Base-by-base conservation (phyloP, 2,797 vertebrate genomes). In the Crenichthys baileyi region DNA sequence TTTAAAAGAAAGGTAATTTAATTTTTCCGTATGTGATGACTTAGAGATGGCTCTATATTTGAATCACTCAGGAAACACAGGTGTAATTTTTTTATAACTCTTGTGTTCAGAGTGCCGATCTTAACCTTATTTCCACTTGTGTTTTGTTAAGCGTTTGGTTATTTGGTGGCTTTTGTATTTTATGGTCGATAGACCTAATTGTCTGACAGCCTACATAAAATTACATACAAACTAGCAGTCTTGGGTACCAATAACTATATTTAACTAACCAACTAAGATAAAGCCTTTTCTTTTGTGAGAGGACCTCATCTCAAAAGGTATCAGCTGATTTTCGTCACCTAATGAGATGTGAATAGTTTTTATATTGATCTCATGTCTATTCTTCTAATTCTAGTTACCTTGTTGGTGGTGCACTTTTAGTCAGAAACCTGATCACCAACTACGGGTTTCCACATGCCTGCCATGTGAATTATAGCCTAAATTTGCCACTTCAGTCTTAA, bases 271-370 rank as follows among this genome's bases (percentile, higher is more conserved):
- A 70, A 26, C 13, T 1, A 1, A 26, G 26, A 26, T 6, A 46
- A 1, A 48, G 24, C 6, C 41, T 70, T 48, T 70, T 29, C 29
- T 60, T 60, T 13, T 60, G 26, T n/a, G 12, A 16, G 58, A 60
- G 7, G 26, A 55, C 63, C 22, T 55, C 44, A 71, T 50, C 18
- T 36, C 56, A 51, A 8, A 51, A 72, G 82, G 78, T 81, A 82
- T 78, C 85, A 89, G 83, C 87, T 86, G 86, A 72, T 56, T 83
- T 78, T 81, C 68, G 70, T 84, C 80, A 85, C 73, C 80, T 87
- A 91, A 87, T 90, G 85, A 87, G 75, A 84, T 77, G 83, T 83
- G 83, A 80, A 84, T 81, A 58, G 76, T 81, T 87, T 89, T 83
- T 77, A 72, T 72, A 72, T 78, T 78, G 71, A 41, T 73, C 83